phyloP scores from a whole-genome alignment of 2,797 vertebrate genomes.

The Synanceia verrucosa region DNA sequence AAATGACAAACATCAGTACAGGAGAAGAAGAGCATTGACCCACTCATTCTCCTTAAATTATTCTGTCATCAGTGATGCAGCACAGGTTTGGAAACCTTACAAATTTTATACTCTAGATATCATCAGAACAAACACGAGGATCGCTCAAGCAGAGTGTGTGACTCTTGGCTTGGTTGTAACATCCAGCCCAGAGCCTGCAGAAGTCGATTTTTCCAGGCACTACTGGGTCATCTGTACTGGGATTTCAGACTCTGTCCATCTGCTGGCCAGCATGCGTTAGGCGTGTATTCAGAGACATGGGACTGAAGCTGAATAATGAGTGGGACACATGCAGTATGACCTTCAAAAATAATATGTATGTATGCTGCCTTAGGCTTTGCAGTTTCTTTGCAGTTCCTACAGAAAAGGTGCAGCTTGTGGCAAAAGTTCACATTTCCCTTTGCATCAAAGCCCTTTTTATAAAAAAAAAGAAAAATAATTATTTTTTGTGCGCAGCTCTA shows the following conservation, averaged over 20 bases:
- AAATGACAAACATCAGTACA: constrained; percentile 65
- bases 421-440: not conserved
- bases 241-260: constrained; percentile 66
- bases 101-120: constrained; percentile 23
- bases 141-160: constrained; percentile 4
- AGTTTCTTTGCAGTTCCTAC: not conserved
- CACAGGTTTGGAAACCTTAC: not conserved
- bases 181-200: constrained; percentile 33
- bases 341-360: constrained; percentile 39
- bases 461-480: not conserved
- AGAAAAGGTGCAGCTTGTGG: constrained; percentile 6
- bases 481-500: constrained; percentile 33
- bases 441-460: not conserved
- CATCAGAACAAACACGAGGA: not conserved
- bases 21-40: constrained; percentile 21
- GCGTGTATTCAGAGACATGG: constrained; percentile 9
- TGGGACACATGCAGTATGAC: constrained; percentile 30
- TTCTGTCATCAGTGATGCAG: constrained; percentile 25
- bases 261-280: constrained; percentile 50
- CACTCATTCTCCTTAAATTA: constrained; percentile 32
- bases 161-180: constrained; percentile 14
- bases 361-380: not conserved
- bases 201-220: constrained; percentile 47
- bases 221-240: constrained; percentile 60
- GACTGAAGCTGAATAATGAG: constrained; percentile 21